Evolutionary conservation across 2,113 vertebrate genomes (phyloP).

Genomic region (Ascaphus truei): DNA sequence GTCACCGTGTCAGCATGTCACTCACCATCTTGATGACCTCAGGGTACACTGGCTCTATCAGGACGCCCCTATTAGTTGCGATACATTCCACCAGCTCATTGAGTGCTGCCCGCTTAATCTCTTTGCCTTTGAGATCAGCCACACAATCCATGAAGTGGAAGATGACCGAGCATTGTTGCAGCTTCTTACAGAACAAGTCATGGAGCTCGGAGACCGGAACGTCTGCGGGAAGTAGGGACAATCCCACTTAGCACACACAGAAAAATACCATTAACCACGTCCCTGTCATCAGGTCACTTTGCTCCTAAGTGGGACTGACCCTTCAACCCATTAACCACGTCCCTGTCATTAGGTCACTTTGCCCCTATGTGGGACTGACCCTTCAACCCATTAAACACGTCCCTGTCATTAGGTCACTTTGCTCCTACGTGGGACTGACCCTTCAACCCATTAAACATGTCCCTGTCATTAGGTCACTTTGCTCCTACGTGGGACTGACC

Average conservation of each 20-base stretch:
- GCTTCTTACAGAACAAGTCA: constrained; percentile 87
- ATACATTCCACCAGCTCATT: constrained; percentile 89
- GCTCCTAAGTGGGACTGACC: too few relatives aligned
- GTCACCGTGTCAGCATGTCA: background rate
- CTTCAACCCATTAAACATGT: background rate
- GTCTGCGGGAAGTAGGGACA: constrained; percentile 49
- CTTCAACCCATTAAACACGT: too few relatives aligned
- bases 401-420: too few relatives aligned
- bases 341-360: too few relatives aligned
- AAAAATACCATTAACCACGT: too few relatives aligned
- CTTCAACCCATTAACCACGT: too few relatives aligned
- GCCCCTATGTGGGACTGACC: too few relatives aligned
- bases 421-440: background rate
- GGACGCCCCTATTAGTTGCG: constrained; percentile 82
- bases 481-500: too few relatives aligned
- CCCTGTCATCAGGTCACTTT: too few relatives aligned
- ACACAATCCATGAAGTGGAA: constrained; percentile 93
- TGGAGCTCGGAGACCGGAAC: constrained; percentile 83
- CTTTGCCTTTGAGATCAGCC: constrained; percentile 89
- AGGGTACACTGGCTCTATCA: constrained; percentile 86
- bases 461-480: too few relatives aligned
- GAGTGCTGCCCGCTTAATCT: constrained; percentile 86
- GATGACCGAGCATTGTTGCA: constrained; percentile 87
- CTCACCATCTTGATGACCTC: constrained; percentile 90
- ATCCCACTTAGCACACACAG: too few relatives aligned